Evolutionary conservation across 2,113 vertebrate genomes (phyloP).

Genomic region (Ochotona princeps): DNA sequence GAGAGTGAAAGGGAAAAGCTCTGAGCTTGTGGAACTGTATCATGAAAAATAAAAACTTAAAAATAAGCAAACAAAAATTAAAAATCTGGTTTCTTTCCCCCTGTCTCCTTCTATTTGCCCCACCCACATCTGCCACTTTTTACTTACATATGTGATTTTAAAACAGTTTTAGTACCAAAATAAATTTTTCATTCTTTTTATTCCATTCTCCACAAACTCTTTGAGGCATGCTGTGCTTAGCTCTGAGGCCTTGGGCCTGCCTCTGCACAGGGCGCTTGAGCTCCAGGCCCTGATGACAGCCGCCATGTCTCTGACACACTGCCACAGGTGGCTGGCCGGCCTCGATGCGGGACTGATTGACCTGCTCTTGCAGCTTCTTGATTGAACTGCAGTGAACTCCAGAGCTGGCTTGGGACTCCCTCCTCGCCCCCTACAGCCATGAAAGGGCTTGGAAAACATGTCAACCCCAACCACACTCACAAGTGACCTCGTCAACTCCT

Average conservation of each 20-base stretch:
- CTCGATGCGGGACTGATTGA: background rate
- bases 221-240: too few relatives aligned
- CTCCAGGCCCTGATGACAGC: background rate
- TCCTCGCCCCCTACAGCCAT: background rate
- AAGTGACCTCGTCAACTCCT: background rate
- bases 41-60: too few relatives aligned
- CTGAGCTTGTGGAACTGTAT: too few relatives aligned
- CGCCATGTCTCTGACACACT: background rate
- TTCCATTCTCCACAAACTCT: too few relatives aligned
- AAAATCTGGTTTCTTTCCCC: background rate
- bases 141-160: too few relatives aligned
- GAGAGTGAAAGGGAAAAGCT: too few relatives aligned
- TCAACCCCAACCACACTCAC: background rate
- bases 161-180: too few relatives aligned
- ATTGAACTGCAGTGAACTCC: background rate
- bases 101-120: background rate
- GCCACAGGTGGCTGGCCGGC: background rate
- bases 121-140: background rate
- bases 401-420: background rate
- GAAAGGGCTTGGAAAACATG: background rate
- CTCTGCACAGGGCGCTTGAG: background rate
- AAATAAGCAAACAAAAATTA: too few relatives aligned
- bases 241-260: too few relatives aligned
- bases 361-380: background rate
- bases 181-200: too few relatives aligned